phyloP scores from a whole-genome alignment of 2,113 vertebrate species.

The Tichodroma muraria region DNA sequence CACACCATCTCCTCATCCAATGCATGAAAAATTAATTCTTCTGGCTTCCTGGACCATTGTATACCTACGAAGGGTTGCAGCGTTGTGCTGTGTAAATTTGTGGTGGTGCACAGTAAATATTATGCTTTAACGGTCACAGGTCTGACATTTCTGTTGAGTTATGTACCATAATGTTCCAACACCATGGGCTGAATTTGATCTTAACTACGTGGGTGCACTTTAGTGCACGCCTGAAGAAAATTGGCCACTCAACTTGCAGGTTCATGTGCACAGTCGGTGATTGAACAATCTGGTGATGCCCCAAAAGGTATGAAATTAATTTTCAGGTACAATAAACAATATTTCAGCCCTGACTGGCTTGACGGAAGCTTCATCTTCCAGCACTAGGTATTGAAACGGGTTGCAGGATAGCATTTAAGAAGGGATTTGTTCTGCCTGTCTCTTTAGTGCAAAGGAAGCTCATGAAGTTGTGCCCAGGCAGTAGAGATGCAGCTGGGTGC shows the following conservation, averaged over 20 bases:
- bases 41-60: background rate
- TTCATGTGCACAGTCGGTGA: background rate
- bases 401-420: conserved; percentile 20
- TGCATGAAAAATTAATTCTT: background rate
- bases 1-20: background rate
- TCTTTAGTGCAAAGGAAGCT: background rate
- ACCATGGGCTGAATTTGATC: background rate
- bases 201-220: conserved; percentile 5
- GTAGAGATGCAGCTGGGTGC: background rate
- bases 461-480: background rate
- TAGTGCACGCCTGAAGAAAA: background rate
- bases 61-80: background rate
- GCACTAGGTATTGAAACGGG: conserved; percentile 1
- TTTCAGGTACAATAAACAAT: conserved; percentile 60
- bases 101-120: conserved; percentile 27
- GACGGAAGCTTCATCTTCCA: conserved; percentile 20
- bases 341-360: conserved; percentile 39
- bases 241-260: conserved; percentile 13
- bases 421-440: conserved; percentile 22
- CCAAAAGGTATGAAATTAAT: conserved; percentile 56
- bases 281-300: conserved; percentile 37
- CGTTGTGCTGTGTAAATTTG: background rate
- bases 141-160: conserved; percentile 38
- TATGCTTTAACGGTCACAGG: background rate
- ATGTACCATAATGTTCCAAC: conserved; percentile 11